Evolutionary conservation across 1,140 invertebrate species (phyloP).

Genomic region (Drosophila lacertosa): DNA sequence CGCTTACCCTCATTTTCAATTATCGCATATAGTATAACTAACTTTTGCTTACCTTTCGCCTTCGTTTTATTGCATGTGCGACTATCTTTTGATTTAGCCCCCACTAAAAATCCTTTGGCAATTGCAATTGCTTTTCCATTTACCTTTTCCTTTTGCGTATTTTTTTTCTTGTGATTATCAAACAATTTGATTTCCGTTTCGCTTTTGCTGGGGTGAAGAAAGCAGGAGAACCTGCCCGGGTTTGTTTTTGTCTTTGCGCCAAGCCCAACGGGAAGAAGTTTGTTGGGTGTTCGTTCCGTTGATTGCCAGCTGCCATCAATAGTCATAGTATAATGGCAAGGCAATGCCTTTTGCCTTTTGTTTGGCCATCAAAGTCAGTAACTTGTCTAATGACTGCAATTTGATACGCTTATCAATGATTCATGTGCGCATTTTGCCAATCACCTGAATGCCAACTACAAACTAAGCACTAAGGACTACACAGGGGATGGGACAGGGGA

Average conservation of each 20-base stretch:
- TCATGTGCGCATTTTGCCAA: conserved; percentile 67
- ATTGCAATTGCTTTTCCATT: conserved; percentile 42
- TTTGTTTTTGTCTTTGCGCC: conserved; percentile 3
- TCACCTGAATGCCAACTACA: conserved; percentile 36
- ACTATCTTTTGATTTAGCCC: conserved; percentile 15
- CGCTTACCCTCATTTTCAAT: background rate
- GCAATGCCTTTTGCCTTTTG: conserved; percentile 29
- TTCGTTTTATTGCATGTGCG: too few relatives aligned
- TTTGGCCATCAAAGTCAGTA: conserved; percentile 53
- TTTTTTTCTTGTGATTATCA: conserved; percentile 51
- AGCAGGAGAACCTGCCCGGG: background rate
- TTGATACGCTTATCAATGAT: conserved; percentile 76
- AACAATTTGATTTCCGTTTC: conserved; percentile 66
- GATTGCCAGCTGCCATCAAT: conserved; percentile 64
- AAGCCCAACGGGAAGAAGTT: conserved; percentile 30
- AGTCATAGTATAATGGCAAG: conserved; percentile 21
- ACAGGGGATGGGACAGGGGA: background rate
- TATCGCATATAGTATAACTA: background rate
- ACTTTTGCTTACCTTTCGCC: background rate
- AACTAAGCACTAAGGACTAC: background rate
- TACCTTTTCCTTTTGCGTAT: conserved; percentile 17
- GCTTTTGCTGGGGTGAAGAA: background rate
- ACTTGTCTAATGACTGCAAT: conserved; percentile 78
- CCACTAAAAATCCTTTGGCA: conserved; percentile 30
- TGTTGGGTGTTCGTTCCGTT: conserved; percentile 54